Percentiles rank a stretch among this genome's conserved stretches.
These are phyloP conservation scores for Drosophila littoralis DNA, from an alignment of 1,140 invertebrate species.

Conservation along the genomic window DNA sequence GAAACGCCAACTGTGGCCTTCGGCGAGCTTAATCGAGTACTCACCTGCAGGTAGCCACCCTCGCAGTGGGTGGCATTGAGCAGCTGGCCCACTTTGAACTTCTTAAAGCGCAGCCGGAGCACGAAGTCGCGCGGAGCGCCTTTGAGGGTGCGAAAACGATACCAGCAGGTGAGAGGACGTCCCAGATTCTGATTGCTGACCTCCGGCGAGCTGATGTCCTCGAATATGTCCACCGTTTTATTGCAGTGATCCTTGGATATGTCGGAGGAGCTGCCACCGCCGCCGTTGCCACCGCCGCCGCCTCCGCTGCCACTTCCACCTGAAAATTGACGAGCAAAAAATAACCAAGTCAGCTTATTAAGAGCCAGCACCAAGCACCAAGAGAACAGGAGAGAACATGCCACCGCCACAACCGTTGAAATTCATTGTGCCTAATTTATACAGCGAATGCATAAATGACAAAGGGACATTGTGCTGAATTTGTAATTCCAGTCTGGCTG, in stretches of 20 bases:
- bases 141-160: slow-evolving; percentile 93
- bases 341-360: slow-evolving; percentile 38
- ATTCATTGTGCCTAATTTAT: slow-evolving; percentile 84
- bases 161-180: slow-evolving; percentile 93
- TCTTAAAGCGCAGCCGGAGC: slow-evolving; percentile 94
- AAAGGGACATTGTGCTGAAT: slow-evolving; percentile 84
- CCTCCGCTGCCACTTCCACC: slow-evolving; percentile 74
- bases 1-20: not conserved
- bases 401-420: slow-evolving; percentile 55
- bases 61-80: slow-evolving; percentile 94
- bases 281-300: slow-evolving; percentile 52
- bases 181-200: slow-evolving; percentile 92
- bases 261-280: slow-evolving; percentile 69
- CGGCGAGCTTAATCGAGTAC: slow-evolving; percentile 23
- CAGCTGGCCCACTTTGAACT: slow-evolving; percentile 94
- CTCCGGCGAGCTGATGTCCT: slow-evolving; percentile 93
- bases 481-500: slow-evolving; percentile 78
- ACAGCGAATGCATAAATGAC: slow-evolving; percentile 82
- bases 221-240: slow-evolving; percentile 96
- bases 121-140: slow-evolving; percentile 95
- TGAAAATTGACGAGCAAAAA: slow-evolving; percentile 30
- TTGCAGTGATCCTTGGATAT: slow-evolving; percentile 90
- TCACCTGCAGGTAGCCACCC: slow-evolving; percentile 94
- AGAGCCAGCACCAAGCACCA: too few species aligned
- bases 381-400: not conserved